A percentile compares a stretch with the other conserved stretches of the same genome.
phyloP scores from a whole-genome alignment of 2,888 invertebrate genomes.

The Sussaba pulchella region DNA sequence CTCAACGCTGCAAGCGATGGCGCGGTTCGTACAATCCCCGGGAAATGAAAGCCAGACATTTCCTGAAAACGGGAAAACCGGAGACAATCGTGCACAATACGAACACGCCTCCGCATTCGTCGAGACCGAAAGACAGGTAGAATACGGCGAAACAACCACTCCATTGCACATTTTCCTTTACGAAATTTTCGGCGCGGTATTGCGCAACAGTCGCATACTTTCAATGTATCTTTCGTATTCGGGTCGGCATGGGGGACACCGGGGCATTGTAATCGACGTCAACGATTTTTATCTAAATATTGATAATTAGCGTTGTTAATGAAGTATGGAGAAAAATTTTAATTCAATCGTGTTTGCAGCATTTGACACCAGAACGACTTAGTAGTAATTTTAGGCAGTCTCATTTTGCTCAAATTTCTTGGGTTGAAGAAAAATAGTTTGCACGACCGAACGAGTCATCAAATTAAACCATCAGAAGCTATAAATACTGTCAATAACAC shows the following conservation, averaged over 20 bases:
- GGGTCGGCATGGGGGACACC: slow-evolving; percentile 6
- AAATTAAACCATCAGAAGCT: not conserved
- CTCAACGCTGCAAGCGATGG: slow-evolving; percentile 68
- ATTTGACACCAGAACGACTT: too few relatives aligned
- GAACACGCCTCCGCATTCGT: slow-evolving; percentile 55
- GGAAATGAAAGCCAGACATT: slow-evolving; percentile 82
- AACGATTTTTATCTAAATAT: slow-evolving; percentile 28
- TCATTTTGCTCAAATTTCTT: too few relatives aligned
- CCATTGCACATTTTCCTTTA: slow-evolving; percentile 81
- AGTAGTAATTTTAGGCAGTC: too few relatives aligned
- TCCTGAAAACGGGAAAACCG: slow-evolving; percentile 77
- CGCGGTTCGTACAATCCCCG: slow-evolving; percentile 74
- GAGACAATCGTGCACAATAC: slow-evolving; percentile 67
- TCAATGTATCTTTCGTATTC: slow-evolving; percentile 13
- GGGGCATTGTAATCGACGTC: slow-evolving; percentile 59
- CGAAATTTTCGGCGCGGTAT: slow-evolving; percentile 79
- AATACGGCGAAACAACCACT: slow-evolving; percentile 63
- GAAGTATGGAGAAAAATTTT: too few relatives aligned
- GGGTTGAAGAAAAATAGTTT: too few relatives aligned
- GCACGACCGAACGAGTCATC: not conserved
- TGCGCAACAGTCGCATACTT: slow-evolving; percentile 74
- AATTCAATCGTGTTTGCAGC: too few relatives aligned
- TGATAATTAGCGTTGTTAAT: too few relatives aligned
- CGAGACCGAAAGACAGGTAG: slow-evolving; percentile 72
- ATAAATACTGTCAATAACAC: not conserved